These are phyloP conservation scores for Alviniconcha strummeri DNA, from an alignment of 2,888 invertebrate species.

Conservation along the genomic window DNA sequence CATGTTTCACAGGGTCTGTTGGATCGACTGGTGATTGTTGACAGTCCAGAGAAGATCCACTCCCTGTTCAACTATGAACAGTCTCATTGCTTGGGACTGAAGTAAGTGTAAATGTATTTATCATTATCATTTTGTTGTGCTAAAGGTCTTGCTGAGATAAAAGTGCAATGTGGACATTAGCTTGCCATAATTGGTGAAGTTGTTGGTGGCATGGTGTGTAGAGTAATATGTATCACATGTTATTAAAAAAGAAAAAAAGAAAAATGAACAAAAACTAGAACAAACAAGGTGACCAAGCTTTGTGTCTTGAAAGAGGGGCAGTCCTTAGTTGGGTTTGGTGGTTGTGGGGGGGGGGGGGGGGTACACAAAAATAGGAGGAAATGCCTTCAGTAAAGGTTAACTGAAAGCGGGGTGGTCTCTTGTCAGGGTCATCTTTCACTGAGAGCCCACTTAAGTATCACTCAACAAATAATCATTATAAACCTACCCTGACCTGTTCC, in stretches of 20 bases:
- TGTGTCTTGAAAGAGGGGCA: not conserved
- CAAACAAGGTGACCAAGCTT: no score
- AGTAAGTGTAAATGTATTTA: not conserved
- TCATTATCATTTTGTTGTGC: not conserved
- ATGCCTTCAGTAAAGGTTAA: no score
- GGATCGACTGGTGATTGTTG: constrained; percentile 69
- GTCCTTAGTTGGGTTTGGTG: not conserved
- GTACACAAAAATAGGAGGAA: not conserved
- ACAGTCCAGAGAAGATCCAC: constrained; percentile 65
- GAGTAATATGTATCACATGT: not conserved
- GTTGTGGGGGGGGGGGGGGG: not conserved
- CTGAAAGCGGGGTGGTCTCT: no score
- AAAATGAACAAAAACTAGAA: not conserved
- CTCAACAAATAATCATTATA: no score
- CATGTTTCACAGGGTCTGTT: constrained; percentile 63
- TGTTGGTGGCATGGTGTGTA: not conserved
- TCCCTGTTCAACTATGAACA: constrained; percentile 72
- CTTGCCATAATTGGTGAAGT: not conserved
- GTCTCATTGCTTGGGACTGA: constrained; percentile 70
- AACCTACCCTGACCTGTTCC: no score
- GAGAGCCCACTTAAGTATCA: no score
- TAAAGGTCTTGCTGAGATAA: no score
- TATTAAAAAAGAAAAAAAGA: not conserved
- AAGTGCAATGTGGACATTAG: no score
- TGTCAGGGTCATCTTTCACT: no score